Conservation (phyloP, 2,797 vertebrate species). For the Sebastes trivittatus region DNA sequence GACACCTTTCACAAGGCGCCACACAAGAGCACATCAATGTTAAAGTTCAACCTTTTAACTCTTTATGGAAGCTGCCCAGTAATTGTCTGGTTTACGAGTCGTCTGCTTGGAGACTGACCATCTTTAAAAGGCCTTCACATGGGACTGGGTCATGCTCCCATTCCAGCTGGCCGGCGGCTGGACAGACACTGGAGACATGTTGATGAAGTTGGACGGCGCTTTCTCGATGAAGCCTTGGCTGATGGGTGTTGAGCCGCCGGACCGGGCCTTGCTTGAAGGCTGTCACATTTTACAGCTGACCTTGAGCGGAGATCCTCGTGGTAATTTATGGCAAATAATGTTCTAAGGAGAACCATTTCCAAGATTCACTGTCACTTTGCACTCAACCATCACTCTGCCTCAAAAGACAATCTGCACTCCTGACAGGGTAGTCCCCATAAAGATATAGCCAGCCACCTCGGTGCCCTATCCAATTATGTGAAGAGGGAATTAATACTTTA, state of each 20-base stretch:
- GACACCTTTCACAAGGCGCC: not conserved
- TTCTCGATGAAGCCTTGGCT: constrained; percentile 47
- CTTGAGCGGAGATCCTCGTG: constrained; percentile 84
- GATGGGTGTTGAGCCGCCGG: constrained; percentile 51
- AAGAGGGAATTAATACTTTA: constrained; percentile 92
- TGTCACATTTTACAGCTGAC: constrained; percentile 83
- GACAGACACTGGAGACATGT: constrained; percentile 50
- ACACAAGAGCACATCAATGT: constrained; percentile 18
- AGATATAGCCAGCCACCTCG: constrained; percentile 86
- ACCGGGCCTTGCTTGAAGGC: constrained; percentile 75
- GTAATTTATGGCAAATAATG: constrained; percentile 89
- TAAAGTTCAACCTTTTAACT: constrained; percentile 42
- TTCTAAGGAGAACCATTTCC: constrained; percentile 88
- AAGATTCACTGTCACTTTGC: constrained; percentile 92
- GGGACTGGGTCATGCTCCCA: constrained; percentile 69
- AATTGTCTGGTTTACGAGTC: constrained; percentile 49
- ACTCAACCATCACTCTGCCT: constrained; percentile 85
- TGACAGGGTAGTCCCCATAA: constrained; percentile 90
- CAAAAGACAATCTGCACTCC: constrained; percentile 88
- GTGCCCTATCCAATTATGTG: constrained; percentile 91
- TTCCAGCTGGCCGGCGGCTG: constrained; percentile 61
- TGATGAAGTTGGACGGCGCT: constrained; percentile 43
- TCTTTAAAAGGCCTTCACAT: constrained; percentile 47
- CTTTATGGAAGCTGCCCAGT: constrained; percentile 43
- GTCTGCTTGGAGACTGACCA: constrained; percentile 2